These are phyloP conservation scores for Riparia riparia DNA, from an alignment of 2,113 vertebrate species.

Conservation along the genomic window DNA sequence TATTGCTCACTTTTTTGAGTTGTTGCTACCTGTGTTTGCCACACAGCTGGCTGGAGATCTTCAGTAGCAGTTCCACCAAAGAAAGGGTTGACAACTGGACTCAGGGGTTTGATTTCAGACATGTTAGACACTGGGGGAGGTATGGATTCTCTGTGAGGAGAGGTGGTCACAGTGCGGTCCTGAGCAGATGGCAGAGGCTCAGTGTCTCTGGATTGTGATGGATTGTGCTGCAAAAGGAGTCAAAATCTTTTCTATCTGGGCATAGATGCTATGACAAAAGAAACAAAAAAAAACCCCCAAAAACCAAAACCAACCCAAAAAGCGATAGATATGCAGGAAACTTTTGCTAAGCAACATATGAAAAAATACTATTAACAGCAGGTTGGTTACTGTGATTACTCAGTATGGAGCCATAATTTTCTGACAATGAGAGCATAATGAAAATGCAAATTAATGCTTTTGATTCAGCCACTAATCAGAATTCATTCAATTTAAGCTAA, in stretches of 20 bases:
- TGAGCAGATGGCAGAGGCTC: neutral
- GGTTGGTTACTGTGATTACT: neutral
- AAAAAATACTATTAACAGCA: neutral
- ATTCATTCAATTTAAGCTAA: neutral
- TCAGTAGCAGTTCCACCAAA: neutral
- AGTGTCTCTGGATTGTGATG: neutral
- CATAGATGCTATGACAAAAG: neutral
- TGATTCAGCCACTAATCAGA: neutral
- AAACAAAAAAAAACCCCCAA: neutral
- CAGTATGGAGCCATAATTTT: neutral
- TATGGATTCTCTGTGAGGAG: neutral
- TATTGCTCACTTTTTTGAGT: conserved; percentile 1
- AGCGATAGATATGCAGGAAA: neutral
- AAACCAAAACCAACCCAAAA: neutral
- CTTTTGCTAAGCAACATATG: neutral
- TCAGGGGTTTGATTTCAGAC: neutral
- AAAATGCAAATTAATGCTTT: neutral
- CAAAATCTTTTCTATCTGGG: neutral
- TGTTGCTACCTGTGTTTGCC: neutral
- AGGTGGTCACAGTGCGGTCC: neutral
- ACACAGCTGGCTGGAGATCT: neutral
- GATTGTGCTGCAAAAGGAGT: neutral
- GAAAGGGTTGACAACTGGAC: neutral
- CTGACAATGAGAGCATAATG: neutral
- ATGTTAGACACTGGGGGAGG: neutral